These are phyloP conservation scores for Drosophila tsacasi DNA, from an alignment of 1,140 invertebrate species.

Conservation along the genomic window DNA sequence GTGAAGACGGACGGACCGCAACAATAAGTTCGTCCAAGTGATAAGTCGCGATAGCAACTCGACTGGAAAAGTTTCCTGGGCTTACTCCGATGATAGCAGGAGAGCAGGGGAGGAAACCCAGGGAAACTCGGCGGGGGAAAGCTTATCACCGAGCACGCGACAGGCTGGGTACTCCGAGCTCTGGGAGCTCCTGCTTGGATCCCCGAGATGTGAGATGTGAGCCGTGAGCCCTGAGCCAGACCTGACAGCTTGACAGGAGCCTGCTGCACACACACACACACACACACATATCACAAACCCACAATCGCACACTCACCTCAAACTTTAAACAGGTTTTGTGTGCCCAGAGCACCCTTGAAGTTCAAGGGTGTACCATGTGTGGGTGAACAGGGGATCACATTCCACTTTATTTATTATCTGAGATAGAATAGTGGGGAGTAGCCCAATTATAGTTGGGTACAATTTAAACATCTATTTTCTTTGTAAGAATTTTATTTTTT, in stretches of 20 bases:
- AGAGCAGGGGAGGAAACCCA: neutral
- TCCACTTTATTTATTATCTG: slow-evolving; percentile 6
- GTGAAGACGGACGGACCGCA: slow-evolving; percentile 49
- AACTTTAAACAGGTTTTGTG: slow-evolving; percentile 69
- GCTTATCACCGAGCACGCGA: slow-evolving; percentile 70
- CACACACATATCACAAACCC: slow-evolving; percentile 17
- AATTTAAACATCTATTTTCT: neutral
- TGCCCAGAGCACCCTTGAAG: slow-evolving; percentile 14
- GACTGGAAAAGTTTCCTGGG: slow-evolving; percentile 53
- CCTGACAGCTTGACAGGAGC: slow-evolving; percentile 75
- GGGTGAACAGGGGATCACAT: neutral
- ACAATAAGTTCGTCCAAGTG: slow-evolving; percentile 68
- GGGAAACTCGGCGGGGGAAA: slow-evolving; percentile 1
- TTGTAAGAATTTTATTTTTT: neutral
- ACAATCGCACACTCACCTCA: slow-evolving; percentile 29
- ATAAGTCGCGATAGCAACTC: slow-evolving; percentile 58
- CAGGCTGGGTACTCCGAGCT: slow-evolving; percentile 17
- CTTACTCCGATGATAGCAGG: slow-evolving; percentile 1
- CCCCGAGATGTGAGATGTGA: slow-evolving; percentile 29
- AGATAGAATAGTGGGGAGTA: neutral
- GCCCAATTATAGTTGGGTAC: neutral
- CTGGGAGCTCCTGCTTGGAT: slow-evolving; percentile 1
- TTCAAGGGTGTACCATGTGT: slow-evolving; percentile 24
- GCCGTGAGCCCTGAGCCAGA: slow-evolving; percentile 48
- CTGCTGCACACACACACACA: slow-evolving; percentile 15